Base-by-base conservation (phyloP, 2,797 vertebrate species). In the Xiphophorus birchmanni region DNA sequence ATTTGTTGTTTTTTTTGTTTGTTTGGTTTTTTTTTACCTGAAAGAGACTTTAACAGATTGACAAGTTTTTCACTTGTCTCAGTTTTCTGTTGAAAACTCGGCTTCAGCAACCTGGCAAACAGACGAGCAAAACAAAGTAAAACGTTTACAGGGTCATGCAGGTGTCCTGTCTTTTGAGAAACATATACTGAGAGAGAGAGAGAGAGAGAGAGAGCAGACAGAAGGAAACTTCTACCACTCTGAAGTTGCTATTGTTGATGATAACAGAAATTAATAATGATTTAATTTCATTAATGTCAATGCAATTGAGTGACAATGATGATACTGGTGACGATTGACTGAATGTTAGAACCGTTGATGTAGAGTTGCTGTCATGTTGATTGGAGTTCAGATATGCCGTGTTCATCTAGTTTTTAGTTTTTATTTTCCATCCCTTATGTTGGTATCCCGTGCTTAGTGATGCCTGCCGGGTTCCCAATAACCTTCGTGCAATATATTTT, bases 331-430 rank as follows among this genome's bases (percentile, higher is more conserved):
- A 84, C 85, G 78, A 89, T 86, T 90, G 86, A 93, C 81, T 90
- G 92, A 92, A 86, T 89, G 89, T 85, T 91, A 84, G 92, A 90
- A 88, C 82, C 93, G 92, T 92, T 94, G 90, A 91, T 91, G 92
- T 95, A 92, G 93, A 90, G 89, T 92, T 95, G 90, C 91, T 90
- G 92, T 95, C 92, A 93, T 94, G 88, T 92, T 94, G 79, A 85
- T 91, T 90, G 87, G 87, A 93, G 88, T 92, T 93, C 84, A 83
- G 84, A 90, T 94, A 91, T 91, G 89, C 90, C 90, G 88, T 91
- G 92, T 93, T 92, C 94, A 95, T 94, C 87, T 91, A 85, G 90
- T 94, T 94, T 94, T 15, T 6, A 6, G 94, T 91, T 86, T 90
- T 84, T 90, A 93, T 95, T 94, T 54, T 94, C 83, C 91, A 93